These are phyloP conservation scores for Hypocryptadius cinnamomeus DNA, from an alignment of 2,113 vertebrate species.

Conservation along the genomic window DNA sequence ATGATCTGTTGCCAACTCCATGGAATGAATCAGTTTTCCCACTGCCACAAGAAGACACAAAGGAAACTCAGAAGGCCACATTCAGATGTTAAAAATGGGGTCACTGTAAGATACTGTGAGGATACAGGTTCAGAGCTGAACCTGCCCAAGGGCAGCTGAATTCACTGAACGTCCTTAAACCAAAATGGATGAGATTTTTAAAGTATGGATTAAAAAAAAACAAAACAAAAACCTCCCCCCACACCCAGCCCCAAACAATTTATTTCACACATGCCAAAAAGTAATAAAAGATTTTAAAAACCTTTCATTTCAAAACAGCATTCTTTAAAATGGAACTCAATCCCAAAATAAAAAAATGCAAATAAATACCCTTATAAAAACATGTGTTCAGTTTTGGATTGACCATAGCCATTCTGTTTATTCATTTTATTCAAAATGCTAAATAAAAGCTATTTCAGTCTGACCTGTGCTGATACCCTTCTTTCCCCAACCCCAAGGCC, in stretches of 20 bases:
- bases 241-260: not conserved
- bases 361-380: not conserved
- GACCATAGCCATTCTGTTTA: slow-evolving; percentile 26
- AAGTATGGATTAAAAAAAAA: not conserved
- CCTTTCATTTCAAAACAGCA: not conserved
- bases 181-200: not conserved
- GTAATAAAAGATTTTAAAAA: not conserved
- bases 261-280: not conserved
- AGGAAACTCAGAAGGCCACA: not conserved
- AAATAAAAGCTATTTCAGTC: slow-evolving; percentile 15
- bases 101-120: not conserved
- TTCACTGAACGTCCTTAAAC: not conserved
- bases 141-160: not conserved
- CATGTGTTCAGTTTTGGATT: not conserved
- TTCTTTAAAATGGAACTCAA: not conserved
- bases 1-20: not conserved
- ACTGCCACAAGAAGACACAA: not conserved
- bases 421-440: not conserved
- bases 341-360: not conserved
- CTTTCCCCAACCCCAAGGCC: not conserved
- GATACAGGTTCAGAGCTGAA: not conserved
- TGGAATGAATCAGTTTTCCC: not conserved
- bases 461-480: not conserved
- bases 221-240: not conserved
- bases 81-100: not conserved